Base-by-base conservation (phyloP, 1,140 invertebrate species). In the Xylocopa sonorina region DNA sequence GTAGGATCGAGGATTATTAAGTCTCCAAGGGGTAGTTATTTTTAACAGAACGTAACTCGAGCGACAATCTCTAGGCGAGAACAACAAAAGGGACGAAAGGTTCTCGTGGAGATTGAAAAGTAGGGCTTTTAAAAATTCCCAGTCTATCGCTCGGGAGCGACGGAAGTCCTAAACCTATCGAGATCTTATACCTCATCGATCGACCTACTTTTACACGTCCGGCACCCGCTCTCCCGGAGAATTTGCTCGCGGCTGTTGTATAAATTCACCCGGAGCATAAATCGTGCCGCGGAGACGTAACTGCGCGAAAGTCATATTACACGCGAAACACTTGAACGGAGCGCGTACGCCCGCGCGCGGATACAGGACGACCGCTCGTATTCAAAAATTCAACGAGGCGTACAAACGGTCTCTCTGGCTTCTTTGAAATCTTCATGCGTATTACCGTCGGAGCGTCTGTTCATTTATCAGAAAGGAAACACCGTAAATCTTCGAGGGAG, bases 171-270 rank as follows among this genome's bases (percentile, higher is more conserved):
- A 68, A 68, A 68, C 29, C 64, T 27, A 68, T 68, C 64, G 34
- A 68, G 64, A 68, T 68, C 64, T 68, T 68, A 66, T 53, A 68
- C 29, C 53, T 68, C 48, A 68, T 68, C 46, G 64, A 68, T 68
- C 64, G 64, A 68, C 64, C 64, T 68, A 68, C 29, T 68, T 68
- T 18, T 34, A 38, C 32, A 51, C 43, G 43, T 68, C 64, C 46
- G 64, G 64, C 7, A 51, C 12, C 34, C n/a, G 27, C 64, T 32
- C 18, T 38, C n/a, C n/a, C 32, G 48, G 5, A 51, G 64, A 68
- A 68, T 68, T 51, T 68, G n/a, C 64, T 51, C 24, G 43, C 14
- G n/a, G 48, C 46, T 51, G 64, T 68, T 68, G 64, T 68, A 68
- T 68, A 68, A 68, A 68, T 68, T 68, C 64, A 34, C 21, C 29